Conservation (phyloP, 1,140 invertebrate genomes). For the Solenopsis invicta region DNA sequence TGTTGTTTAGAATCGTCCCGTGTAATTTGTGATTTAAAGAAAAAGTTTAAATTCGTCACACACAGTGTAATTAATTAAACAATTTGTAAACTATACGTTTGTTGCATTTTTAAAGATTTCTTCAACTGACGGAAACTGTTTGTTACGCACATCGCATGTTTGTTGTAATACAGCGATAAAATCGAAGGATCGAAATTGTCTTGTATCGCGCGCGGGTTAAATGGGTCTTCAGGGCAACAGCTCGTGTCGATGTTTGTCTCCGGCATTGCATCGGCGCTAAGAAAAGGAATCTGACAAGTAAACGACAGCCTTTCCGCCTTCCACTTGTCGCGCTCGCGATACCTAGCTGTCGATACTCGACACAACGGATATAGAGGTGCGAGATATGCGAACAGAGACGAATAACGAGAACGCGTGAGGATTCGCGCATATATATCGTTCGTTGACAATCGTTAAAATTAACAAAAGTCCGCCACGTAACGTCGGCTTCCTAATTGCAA, state of each 20-base stretch:
- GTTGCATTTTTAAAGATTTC: neutral
- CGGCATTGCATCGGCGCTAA: neutral
- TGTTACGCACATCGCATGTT: neutral
- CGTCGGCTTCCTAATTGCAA: conserved; percentile 48
- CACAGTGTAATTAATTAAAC: neutral
- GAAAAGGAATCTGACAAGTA: conserved; percentile 53
- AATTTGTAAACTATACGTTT: neutral
- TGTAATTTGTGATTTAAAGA: no score
- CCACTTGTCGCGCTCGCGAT: conserved; percentile 8
- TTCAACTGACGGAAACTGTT: neutral
- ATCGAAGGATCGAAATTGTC: neutral
- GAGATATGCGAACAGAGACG: conserved; percentile 32
- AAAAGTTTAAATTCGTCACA: no score
- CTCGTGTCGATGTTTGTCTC: conserved; percentile 10
- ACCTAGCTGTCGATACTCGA: conserved; percentile 24
- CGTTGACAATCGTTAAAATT: conserved; percentile 39
- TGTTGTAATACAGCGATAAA: conserved; percentile 1
- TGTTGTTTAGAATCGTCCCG: no score
- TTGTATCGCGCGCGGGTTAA: conserved; percentile 12
- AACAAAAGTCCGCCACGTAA: conserved; percentile 35
- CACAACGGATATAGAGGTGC: conserved; percentile 19
- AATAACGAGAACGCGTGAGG: conserved; percentile 15
- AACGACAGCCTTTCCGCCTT: conserved; percentile 55
- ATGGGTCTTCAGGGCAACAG: conserved; percentile 25
- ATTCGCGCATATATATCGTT: neutral